Conservation (phyloP, 2,888 invertebrate genomes). For the Heliconius hortense region DNA sequence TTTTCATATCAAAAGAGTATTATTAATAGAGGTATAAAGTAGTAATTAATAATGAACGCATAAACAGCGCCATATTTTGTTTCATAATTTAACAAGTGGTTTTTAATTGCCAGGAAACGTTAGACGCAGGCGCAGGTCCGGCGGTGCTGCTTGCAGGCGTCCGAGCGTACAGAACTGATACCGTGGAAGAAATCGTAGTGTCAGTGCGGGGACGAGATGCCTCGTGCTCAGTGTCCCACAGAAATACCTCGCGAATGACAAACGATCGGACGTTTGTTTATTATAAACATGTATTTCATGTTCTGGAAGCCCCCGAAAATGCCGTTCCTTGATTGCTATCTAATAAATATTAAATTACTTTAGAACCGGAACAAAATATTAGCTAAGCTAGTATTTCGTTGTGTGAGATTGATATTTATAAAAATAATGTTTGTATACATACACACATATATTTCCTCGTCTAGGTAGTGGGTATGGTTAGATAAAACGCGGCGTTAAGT, state of each 20-base stretch:
- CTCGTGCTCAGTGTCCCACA: constrained; percentile 22
- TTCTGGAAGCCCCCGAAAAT: constrained; percentile 1
- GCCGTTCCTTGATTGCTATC: neutral
- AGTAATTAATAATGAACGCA: neutral
- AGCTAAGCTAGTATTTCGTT: neutral
- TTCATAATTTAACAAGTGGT: neutral
- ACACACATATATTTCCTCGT: no score
- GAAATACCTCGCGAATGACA: constrained; percentile 2
- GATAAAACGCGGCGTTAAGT: no score
- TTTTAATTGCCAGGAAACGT: constrained; percentile 17
- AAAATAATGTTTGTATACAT: neutral
- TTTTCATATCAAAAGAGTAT: neutral
- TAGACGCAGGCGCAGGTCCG: constrained; percentile 26
- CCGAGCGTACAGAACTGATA: constrained; percentile 21
- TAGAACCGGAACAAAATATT: neutral
- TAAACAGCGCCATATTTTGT: neutral
- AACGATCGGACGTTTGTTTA: constrained; percentile 8
- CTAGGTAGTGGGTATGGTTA: no score
- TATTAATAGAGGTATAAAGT: neutral
- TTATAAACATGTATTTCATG: neutral
- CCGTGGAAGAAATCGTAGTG: constrained; percentile 27
- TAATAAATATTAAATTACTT: neutral
- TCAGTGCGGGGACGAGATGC: constrained; percentile 23
- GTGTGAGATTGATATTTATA: neutral
- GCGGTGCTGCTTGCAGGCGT: constrained; percentile 29